phyloP scores from a whole-genome alignment of 2,888 invertebrate species.

The Aproaerema taeniolella region DNA sequence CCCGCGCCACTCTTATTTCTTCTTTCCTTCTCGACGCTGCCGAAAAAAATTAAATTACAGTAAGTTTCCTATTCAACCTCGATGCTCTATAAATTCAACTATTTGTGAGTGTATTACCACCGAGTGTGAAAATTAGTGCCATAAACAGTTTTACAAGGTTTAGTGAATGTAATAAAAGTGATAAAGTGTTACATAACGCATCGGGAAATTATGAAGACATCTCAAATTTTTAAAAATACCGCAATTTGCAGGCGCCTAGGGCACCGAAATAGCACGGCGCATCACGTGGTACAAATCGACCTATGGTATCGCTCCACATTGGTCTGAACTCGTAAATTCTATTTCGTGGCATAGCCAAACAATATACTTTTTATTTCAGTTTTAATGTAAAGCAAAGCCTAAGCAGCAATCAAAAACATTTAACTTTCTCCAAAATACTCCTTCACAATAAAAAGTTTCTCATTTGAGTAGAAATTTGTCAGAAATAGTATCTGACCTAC shows the following conservation, averaged over 20 bases:
- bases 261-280: constrained; percentile 67
- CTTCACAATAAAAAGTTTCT: constrained; percentile 27
- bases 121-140: constrained; percentile 55
- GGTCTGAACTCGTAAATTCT: constrained; percentile 41
- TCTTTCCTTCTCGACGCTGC: constrained; percentile 77
- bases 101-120: constrained; percentile 48
- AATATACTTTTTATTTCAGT: too few species aligned
- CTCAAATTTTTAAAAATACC: constrained; percentile 75
- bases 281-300: constrained; percentile 71
- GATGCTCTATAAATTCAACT: constrained; percentile 45
- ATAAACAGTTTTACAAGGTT: constrained; percentile 38
- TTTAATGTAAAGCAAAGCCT: too few species aligned
- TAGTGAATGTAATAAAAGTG: constrained; percentile 56
- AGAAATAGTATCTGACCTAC: constrained; percentile 30
- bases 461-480: constrained; percentile 26
- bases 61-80: constrained; percentile 56
- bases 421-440: too few species aligned
- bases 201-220: constrained; percentile 37
- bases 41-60: constrained; percentile 68
- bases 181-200: constrained; percentile 71
- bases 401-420: too few species aligned
- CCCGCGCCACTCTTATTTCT: constrained; percentile 77
- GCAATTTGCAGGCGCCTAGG: constrained; percentile 72
- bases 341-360: too few species aligned
- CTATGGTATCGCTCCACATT: constrained; percentile 75